Evolutionary conservation across 2,888 invertebrate genomes (phyloP).

Genomic region (Latheticus oryzae): DNA sequence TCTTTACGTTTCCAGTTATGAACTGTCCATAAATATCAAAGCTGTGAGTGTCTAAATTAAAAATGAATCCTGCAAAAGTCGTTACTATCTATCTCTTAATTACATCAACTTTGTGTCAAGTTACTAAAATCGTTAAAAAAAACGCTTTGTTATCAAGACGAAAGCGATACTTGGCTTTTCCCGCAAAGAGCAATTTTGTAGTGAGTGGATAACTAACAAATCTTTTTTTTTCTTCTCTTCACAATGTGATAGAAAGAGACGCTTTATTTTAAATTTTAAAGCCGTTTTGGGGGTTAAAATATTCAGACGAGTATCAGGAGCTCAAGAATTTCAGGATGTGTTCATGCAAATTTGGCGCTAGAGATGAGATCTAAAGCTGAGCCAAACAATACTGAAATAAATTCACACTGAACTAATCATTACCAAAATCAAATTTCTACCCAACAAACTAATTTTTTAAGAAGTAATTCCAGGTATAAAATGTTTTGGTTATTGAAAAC

Average conservation of each 20-base stretch:
- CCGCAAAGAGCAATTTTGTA: slow-evolving; percentile 65
- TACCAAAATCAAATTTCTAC: too few species aligned
- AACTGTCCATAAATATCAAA: too few species aligned
- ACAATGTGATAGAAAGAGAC: slow-evolving; percentile 1
- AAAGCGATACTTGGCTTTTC: slow-evolving; percentile 67
- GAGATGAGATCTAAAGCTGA: slow-evolving; percentile 4
- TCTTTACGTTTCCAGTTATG: too few species aligned
- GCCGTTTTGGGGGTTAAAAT: slow-evolving; percentile 44
- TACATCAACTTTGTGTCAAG: slow-evolving; percentile 1
- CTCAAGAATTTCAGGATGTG: slow-evolving; percentile 31
- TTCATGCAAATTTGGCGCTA: slow-evolving; percentile 33
- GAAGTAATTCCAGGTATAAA: background rate
- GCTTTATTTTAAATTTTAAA: slow-evolving; percentile 41
- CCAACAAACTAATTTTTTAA: too few species aligned
- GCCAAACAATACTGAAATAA: background rate
- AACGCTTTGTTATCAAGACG: slow-evolving; percentile 60
- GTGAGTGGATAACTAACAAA: slow-evolving; percentile 50
- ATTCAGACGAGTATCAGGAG: slow-evolving; percentile 43
- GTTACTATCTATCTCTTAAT: slow-evolving; percentile 15
- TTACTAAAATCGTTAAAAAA: slow-evolving; percentile 44
- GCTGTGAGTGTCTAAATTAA: too few species aligned
- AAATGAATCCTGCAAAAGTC: too few species aligned
- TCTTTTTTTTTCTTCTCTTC: background rate
- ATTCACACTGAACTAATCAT: background rate
- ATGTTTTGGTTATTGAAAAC: background rate